These are phyloP conservation scores for Pseudomyrmex pallidus DNA, from an alignment of 1,140 invertebrate species.

Conservation along the genomic window DNA sequence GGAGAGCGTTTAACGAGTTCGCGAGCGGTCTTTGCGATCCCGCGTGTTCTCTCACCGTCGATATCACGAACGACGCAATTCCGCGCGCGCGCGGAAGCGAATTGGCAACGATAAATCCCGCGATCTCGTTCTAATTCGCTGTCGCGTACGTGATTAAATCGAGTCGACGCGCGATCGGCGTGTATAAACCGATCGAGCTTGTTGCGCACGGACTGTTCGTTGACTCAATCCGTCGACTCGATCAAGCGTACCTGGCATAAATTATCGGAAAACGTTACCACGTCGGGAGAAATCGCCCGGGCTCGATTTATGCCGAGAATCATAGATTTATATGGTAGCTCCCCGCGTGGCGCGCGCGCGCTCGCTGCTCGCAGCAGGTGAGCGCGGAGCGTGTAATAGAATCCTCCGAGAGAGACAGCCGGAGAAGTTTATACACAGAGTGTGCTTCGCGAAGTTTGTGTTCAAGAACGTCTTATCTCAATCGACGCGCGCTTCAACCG, in stretches of 20 bases:
- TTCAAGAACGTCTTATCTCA: background rate
- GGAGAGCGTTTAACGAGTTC: constrained; percentile 46
- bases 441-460: constrained; percentile 10
- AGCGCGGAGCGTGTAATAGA: constrained; percentile 41
- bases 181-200: constrained; percentile 27
- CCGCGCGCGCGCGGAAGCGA: background rate
- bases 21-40: constrained; percentile 12
- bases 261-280: constrained; percentile 29
- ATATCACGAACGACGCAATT: background rate
- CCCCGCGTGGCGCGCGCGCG: constrained; percentile 13
- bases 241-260: constrained; percentile 39
- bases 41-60: constrained; percentile 5
- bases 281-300: constrained; percentile 57
- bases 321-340: constrained; percentile 52
- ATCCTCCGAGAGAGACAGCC: constrained; percentile 3
- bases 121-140: constrained; percentile 44
- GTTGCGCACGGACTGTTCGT: constrained; percentile 41
- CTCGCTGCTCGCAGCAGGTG: constrained; percentile 26
- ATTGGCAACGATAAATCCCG: constrained; percentile 22
- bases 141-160: constrained; percentile 47
- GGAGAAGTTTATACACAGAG: constrained; percentile 31
- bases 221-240: constrained; percentile 43
- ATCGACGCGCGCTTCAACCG: background rate
- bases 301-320: constrained; percentile 39
- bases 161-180: constrained; percentile 20